Evolutionary conservation across 1,140 invertebrate genomes (phyloP).

Genomic region (Macrobrachium rosenbergii): DNA sequence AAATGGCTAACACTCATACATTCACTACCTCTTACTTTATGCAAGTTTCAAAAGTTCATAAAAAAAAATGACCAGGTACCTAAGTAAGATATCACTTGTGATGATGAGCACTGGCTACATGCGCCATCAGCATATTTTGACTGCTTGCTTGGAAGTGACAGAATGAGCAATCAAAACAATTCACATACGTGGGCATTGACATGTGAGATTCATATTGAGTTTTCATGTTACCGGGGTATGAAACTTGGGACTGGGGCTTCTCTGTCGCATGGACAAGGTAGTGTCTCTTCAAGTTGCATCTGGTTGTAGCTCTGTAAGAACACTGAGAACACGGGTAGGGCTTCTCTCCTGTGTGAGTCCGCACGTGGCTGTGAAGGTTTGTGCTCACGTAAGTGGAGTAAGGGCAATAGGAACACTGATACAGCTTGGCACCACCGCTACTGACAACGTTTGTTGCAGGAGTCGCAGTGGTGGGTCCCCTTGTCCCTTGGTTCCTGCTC

Average conservation of each 20-base stretch:
- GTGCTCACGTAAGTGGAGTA: constrained; percentile 58
- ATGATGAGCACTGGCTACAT: too few species aligned
- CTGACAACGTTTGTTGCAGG: constrained; percentile 37
- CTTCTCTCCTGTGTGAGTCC: constrained; percentile 55
- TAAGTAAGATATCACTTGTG: too few species aligned
- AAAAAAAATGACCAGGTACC: too few species aligned
- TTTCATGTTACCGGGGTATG: constrained; percentile 6
- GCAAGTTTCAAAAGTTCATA: too few species aligned
- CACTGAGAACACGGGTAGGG: constrained; percentile 44
- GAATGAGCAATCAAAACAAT: too few species aligned
- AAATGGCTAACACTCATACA: too few species aligned
- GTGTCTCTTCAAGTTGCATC: constrained; percentile 49
- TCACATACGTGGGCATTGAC: too few species aligned
- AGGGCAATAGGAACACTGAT: constrained; percentile 58
- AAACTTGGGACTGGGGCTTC: background rate
- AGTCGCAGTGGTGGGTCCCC: constrained; percentile 35
- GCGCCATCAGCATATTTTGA: too few species aligned
- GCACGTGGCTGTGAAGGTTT: constrained; percentile 55
- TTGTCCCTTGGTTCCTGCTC: constrained; percentile 2
- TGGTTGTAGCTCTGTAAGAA: constrained; percentile 45
- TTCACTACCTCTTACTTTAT: too few species aligned
- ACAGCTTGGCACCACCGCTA: constrained; percentile 40
- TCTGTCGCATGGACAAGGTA: constrained; percentile 29
- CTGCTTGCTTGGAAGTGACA: too few species aligned
- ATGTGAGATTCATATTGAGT: background rate